A percentile compares a stretch with the other conserved stretches of the same genome.
These are phyloP conservation scores for Beroe forskalii DNA, from an alignment of 37 sponge, comb jelly and placozoan species.

Conservation along the genomic window DNA sequence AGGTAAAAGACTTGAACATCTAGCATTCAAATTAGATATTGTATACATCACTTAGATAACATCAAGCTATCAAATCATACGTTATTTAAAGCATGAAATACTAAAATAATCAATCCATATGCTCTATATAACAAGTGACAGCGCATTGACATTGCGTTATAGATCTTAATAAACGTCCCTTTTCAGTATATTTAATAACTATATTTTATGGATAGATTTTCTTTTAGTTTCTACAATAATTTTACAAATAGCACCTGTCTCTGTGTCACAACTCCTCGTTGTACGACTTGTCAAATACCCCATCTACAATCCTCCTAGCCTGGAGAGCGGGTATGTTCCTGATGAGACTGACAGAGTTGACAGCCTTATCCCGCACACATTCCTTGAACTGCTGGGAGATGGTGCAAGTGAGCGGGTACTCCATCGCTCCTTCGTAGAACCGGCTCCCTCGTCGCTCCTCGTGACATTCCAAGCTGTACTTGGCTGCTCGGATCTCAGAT, in stretches of 20 bases:
- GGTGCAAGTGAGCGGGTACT: constrained; percentile 5
- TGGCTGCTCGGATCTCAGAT: constrained; percentile 59
- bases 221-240: too few relatives aligned
- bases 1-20: too few relatives aligned
- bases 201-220: too few relatives aligned
- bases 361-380: constrained; percentile 36
- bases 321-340: not conserved
- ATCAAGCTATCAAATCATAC: too few relatives aligned
- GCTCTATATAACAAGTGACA: too few relatives aligned
- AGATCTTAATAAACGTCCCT: too few relatives aligned
- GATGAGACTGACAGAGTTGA: constrained; percentile 23
- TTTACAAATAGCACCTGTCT: not conserved
- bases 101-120: too few relatives aligned
- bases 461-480: constrained; percentile 61
- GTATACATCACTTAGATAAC: too few relatives aligned
- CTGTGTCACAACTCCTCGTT: constrained; percentile 38
- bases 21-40: too few relatives aligned
- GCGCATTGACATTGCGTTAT: too few relatives aligned
- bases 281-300: constrained; percentile 50
- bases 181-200: too few relatives aligned
- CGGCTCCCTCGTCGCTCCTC: not conserved
- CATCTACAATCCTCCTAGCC: constrained; percentile 40
- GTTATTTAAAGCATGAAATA: too few relatives aligned
- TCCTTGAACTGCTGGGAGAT: constrained; percentile 44
- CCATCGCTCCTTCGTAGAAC: constrained; percentile 3